phyloP scores from a whole-genome alignment of 2,888 invertebrate genomes.

The Hydriomena furcata region DNA sequence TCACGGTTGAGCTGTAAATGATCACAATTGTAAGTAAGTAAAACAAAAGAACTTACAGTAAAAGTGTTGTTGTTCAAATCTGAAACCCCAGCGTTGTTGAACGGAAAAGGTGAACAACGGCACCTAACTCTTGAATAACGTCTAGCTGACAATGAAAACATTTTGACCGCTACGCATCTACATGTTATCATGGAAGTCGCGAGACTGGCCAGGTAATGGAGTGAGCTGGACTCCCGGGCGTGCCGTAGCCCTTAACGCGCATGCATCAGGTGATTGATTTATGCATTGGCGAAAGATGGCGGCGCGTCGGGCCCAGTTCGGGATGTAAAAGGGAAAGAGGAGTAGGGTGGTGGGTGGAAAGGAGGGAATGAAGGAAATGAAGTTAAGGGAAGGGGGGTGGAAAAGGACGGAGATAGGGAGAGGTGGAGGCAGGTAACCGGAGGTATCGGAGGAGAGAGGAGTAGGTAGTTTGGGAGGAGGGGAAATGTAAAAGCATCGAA shows the following conservation, averaged over 20 bases:
- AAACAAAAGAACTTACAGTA: conserved; percentile 12
- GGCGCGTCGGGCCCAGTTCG: conserved; percentile 7
- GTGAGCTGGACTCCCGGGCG: conserved; percentile 6
- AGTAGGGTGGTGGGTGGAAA: background rate
- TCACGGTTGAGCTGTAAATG: background rate
- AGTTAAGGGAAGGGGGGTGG: background rate
- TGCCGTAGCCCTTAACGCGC: conserved; percentile 38
- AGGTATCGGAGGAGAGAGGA: too few species aligned
- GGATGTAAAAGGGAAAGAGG: background rate
- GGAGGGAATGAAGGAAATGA: background rate
- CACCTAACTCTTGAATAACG: background rate
- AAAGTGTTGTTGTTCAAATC: conserved; percentile 20
- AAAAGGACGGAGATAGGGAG: background rate
- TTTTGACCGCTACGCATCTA: conserved; percentile 1
- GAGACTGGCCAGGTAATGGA: conserved; percentile 5
- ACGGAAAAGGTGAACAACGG: conserved; percentile 6
- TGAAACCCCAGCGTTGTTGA: background rate
- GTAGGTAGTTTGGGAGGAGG: too few species aligned
- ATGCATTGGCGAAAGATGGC: conserved; percentile 32
- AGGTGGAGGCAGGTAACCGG: too few species aligned
- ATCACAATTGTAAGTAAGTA: background rate
- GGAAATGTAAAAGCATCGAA: too few species aligned
- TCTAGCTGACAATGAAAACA: background rate
- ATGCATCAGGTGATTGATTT: conserved; percentile 49
- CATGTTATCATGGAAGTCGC: background rate